These are phyloP conservation scores for Epinephelus coioides DNA, from an alignment of 2,797 vertebrate species.

Conservation along the genomic window DNA sequence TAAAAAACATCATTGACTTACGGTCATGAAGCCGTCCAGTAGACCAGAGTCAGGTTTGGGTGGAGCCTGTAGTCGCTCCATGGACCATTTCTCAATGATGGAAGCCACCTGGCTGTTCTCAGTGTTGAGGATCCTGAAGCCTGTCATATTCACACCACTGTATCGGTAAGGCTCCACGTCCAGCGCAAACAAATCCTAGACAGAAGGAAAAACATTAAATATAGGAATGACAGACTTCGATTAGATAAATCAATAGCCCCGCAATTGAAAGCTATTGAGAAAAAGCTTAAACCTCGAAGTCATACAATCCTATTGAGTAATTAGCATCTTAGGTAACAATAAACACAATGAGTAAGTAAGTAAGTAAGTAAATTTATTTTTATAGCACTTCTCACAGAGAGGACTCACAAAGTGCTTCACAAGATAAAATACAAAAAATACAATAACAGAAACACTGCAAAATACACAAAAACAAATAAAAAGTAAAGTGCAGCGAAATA, in stretches of 20 bases:
- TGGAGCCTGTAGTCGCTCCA: constrained; percentile 92
- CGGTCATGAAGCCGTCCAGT: constrained; percentile 96
- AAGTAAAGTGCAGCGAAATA: too few relatives aligned
- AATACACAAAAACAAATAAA: too few relatives aligned
- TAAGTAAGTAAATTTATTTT: too few relatives aligned
- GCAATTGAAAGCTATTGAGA: background rate
- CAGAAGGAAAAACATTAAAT: background rate
- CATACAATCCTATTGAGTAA: background rate
- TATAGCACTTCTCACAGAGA: too few relatives aligned
- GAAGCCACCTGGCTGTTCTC: constrained; percentile 92
- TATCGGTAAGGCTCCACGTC: constrained; percentile 96
- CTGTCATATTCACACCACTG: constrained; percentile 98
- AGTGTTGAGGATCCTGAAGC: constrained; percentile 94
- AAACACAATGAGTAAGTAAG: background rate
- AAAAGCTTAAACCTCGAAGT: background rate
- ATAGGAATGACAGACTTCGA: background rate
- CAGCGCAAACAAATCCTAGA: constrained; percentile 95
- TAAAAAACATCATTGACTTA: constrained; percentile 78
- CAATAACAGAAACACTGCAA: too few relatives aligned
- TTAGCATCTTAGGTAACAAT: background rate
- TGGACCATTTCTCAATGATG: constrained; percentile 95
- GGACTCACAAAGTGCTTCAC: too few relatives aligned
- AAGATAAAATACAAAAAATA: too few relatives aligned
- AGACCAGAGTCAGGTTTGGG: constrained; percentile 93
- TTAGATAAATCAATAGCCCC: too few relatives aligned